Evolutionary conservation across 2,113 vertebrate genomes (phyloP).

Genomic region (Cisticola juncidis): DNA sequence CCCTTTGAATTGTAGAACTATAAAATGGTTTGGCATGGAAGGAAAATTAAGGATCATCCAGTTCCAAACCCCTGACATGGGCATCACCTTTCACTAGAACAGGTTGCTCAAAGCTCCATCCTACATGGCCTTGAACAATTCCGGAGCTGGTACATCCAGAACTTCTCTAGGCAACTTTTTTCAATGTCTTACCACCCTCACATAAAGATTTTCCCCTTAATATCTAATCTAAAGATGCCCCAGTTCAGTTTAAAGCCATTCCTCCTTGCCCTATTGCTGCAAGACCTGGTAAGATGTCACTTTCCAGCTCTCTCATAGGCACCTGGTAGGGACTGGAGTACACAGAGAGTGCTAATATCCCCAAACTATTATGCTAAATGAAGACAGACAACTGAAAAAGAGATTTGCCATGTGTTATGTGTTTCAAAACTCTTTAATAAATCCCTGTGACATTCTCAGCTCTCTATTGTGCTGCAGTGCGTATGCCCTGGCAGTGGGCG

Average conservation of each 20-base stretch:
- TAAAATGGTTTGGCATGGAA: not conserved
- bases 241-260: not conserved
- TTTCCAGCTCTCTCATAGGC: not conserved
- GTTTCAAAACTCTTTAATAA: not conserved
- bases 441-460: not conserved
- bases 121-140: not conserved
- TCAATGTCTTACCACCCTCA: not conserved
- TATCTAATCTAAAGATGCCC: not conserved
- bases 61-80: not conserved
- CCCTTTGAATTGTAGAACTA: not conserved
- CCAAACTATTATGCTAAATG: not conserved
- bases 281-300: not conserved
- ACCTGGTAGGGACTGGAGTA: not conserved
- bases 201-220: not conserved
- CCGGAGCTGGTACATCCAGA: not conserved
- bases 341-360: not conserved
- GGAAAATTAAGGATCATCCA: not conserved
- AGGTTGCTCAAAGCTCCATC: not conserved
- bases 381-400: not conserved
- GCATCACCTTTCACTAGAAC: not conserved
- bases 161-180: not conserved
- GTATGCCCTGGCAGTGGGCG: fast-evolving
- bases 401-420: not conserved
- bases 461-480: not conserved
- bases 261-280: not conserved